These are phyloP conservation scores for Plecotus auritus DNA, from an alignment of 2,113 vertebrate genomes.

Conservation along the genomic window DNA sequence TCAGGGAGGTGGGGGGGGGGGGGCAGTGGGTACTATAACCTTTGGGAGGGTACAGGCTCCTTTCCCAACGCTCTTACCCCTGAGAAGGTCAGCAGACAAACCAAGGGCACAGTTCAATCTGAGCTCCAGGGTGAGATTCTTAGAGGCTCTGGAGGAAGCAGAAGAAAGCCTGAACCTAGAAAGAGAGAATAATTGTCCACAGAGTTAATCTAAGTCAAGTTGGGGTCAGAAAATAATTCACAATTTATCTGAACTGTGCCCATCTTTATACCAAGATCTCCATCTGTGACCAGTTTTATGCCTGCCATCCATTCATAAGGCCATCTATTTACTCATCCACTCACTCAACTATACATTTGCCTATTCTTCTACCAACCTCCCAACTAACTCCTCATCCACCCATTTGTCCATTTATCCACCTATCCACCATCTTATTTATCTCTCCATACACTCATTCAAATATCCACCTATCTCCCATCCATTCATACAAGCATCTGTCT, in stretches of 20 bases:
- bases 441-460: background rate
- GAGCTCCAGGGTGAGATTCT: background rate
- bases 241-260: background rate
- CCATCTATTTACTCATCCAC: background rate
- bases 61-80: constrained; percentile 1
- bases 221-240: background rate
- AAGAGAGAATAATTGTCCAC: background rate
- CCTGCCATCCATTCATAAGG: background rate
- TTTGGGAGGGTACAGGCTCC: background rate
- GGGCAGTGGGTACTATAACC: too few species aligned
- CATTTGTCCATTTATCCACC: background rate
- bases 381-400: background rate
- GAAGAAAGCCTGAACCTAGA: background rate
- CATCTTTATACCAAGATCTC: background rate
- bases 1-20: background rate
- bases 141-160: background rate
- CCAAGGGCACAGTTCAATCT: background rate
- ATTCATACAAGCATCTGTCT: rapidly evolving
- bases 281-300: background rate
- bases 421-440: background rate
- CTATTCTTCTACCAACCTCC: background rate
- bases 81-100: background rate
- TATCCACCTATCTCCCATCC: background rate
- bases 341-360: background rate
- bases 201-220: background rate